A percentile compares a stretch with the other conserved stretches of the same genome.
Conservation (phyloP, 2,113 vertebrate species). For the Melierax canorus region DNA sequence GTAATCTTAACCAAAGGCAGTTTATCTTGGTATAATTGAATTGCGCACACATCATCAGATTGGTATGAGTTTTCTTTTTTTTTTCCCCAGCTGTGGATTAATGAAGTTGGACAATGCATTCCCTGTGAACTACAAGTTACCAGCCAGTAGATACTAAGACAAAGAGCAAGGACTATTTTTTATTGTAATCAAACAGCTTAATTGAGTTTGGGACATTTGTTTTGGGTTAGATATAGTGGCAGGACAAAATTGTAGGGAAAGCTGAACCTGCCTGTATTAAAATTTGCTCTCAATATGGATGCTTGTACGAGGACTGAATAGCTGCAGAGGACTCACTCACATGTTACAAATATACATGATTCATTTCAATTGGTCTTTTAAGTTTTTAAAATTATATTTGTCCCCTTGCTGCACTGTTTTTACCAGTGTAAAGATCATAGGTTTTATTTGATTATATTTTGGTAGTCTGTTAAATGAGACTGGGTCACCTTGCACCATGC, state of each 20-base stretch:
- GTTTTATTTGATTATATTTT: constrained; percentile 75
- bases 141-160: not conserved
- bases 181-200: constrained; percentile 20
- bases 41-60: not conserved
- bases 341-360: constrained; percentile 3
- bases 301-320: not conserved
- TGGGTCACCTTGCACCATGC: constrained; percentile 69
- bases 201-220: constrained; percentile 1
- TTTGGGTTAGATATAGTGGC: constrained; percentile 3
- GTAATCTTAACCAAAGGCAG: not conserved
- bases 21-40: not conserved
- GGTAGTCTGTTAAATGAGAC: constrained; percentile 70
- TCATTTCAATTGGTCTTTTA: constrained; percentile 60
- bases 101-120: not conserved
- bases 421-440: constrained; percentile 68
- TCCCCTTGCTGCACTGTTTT: constrained; percentile 56
- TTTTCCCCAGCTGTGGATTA: not conserved
- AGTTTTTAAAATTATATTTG: constrained; percentile 64
- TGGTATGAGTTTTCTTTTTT: not conserved
- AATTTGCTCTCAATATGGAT: not conserved
- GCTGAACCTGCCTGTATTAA: not conserved
- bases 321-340: not conserved
- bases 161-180: not conserved
- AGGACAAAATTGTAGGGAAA: not conserved
- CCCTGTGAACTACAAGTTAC: not conserved